phyloP scores from a whole-genome alignment of 30 jellyfish, hydroid and myxozoan species.

The Haliclystus octoradiatus region DNA sequence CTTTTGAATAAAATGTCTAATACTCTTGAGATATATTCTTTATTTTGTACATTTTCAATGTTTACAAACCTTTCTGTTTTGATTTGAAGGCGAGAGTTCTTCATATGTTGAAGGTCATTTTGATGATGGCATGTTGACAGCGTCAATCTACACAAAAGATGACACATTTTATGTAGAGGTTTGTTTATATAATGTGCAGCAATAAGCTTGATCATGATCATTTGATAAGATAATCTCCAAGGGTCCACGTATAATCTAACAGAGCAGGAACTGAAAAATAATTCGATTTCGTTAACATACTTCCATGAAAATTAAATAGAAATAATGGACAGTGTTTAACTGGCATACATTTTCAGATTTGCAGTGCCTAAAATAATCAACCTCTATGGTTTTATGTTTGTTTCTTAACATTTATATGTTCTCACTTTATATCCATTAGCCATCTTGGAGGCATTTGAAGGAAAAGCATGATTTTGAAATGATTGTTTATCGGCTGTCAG shows the following conservation, averaged over 20 bases:
- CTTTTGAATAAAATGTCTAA: not conserved
- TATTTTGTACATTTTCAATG: slow-evolving; percentile 12
- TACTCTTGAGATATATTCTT: not conserved
- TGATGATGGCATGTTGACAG: slow-evolving; percentile 68
- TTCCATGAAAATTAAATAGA: too few species aligned
- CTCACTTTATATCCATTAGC: slow-evolving; percentile 4
- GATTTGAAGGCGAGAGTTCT: slow-evolving; percentile 7
- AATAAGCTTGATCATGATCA: too few species aligned
- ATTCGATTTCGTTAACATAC: too few species aligned
- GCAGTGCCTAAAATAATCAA: too few species aligned
- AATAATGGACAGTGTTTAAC: not conserved
- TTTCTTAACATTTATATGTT: not conserved
- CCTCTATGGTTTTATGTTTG: not conserved
- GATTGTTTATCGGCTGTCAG: slow-evolving; percentile 66
- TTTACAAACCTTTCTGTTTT: too few species aligned
- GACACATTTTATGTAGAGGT: slow-evolving; percentile 64
- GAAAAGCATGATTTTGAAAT: slow-evolving; percentile 42
- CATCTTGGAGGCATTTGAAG: slow-evolving; percentile 43
- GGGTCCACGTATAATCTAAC: too few species aligned
- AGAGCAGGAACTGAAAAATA: too few species aligned
- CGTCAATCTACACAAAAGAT: slow-evolving; percentile 30
- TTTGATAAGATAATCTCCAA: too few species aligned
- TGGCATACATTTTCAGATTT: too few species aligned
- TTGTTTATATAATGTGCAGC: slow-evolving; percentile 5
- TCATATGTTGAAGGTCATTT: slow-evolving; percentile 67